Evolutionary conservation across 1,140 invertebrate species (phyloP).

Genomic region (honey bee (Apis mellifera)): DNA sequence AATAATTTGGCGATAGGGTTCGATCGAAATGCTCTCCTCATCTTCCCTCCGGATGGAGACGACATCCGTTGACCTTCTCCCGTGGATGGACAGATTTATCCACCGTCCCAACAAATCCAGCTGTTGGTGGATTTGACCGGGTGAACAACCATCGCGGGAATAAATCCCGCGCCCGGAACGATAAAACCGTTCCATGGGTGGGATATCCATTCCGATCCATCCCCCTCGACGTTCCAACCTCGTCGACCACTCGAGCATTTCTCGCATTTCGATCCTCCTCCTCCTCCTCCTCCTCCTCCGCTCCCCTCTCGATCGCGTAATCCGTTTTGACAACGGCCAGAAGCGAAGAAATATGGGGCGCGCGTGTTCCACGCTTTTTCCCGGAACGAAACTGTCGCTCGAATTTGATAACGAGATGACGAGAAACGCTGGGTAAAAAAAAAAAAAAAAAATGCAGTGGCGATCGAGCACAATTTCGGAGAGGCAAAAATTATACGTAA

Average conservation of each 20-base stretch:
- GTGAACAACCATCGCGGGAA: conserved; percentile 50
- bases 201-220: conserved; percentile 20
- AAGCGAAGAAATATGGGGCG: not conserved
- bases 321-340: not conserved
- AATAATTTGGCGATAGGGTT: not conserved
- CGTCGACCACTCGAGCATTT: not conserved
- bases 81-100: conserved; percentile 62
- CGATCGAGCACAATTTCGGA: too few species aligned
- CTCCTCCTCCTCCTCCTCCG: conserved; percentile 27
- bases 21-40: not conserved
- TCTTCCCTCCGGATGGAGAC: too few species aligned
- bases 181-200: conserved; percentile 49
- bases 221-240: not conserved
- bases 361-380: too few species aligned
- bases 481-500: too few species aligned
- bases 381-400: too few species aligned
- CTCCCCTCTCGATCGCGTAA: not conserved
- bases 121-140: conserved; percentile 66
- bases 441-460: too few species aligned
- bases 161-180: conserved; percentile 57
- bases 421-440: too few species aligned
- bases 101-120: conserved; percentile 66
- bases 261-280: conserved; percentile 36
- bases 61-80: not conserved
- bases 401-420: too few species aligned